Evolutionary conservation across 2,113 vertebrate genomes (phyloP).

Genomic region (Misgurnus anguillicaudatus): DNA sequence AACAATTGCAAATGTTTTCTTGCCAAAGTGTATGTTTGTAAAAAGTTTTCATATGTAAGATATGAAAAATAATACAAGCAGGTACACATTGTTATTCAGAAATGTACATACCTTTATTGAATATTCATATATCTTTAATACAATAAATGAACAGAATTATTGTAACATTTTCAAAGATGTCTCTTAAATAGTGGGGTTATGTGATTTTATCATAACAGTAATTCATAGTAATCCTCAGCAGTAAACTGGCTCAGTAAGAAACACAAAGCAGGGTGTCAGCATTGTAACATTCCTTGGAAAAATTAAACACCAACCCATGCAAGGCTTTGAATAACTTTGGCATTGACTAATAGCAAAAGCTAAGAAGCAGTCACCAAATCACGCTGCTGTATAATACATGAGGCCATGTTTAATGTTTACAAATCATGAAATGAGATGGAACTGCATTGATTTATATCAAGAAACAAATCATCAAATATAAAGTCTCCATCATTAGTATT

Average conservation of each 20-base stretch:
- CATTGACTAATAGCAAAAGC: constrained; percentile 49
- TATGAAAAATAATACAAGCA: neutral
- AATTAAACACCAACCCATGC: constrained; percentile 56
- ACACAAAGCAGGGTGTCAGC: constrained; percentile 45
- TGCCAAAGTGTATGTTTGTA: no score
- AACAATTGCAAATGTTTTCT: no score
- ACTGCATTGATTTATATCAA: neutral
- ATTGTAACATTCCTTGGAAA: constrained; percentile 49
- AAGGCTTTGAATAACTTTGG: constrained; percentile 56
- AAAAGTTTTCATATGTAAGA: no score
- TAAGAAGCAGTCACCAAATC: constrained; percentile 50
- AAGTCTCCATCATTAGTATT: neutral
- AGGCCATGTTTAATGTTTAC: constrained; percentile 22
- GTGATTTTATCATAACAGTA: constrained; percentile 41
- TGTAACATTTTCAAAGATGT: constrained; percentile 48
- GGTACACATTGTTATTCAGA: constrained; percentile 40
- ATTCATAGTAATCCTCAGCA: constrained; percentile 3
- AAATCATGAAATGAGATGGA: constrained; percentile 3
- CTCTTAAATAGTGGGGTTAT: constrained; percentile 43
- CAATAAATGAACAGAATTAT: constrained; percentile 50
- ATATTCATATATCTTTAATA: constrained; percentile 49
- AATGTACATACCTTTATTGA: constrained; percentile 55
- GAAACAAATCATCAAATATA: constrained; percentile 11
- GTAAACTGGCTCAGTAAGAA: constrained; percentile 44
- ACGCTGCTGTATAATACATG: constrained; percentile 46